These are phyloP conservation scores for Megaleporinus macrocephalus DNA, from an alignment of 2,113 vertebrate species.

Conservation along the genomic window DNA sequence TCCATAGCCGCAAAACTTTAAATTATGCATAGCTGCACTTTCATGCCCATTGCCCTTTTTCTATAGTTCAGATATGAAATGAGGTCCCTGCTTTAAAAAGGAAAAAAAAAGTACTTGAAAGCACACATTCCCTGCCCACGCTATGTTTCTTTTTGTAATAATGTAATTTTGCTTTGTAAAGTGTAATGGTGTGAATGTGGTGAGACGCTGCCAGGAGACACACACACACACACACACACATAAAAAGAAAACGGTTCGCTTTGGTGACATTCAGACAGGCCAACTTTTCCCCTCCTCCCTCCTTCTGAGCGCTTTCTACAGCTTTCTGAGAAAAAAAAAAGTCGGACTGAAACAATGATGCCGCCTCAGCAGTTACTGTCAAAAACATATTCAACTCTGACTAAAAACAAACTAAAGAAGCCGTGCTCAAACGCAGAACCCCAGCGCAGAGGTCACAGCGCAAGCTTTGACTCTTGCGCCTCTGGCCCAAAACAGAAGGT, in stretches of 20 bases:
- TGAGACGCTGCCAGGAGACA: slow-evolving; percentile 54
- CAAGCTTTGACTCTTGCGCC: not conserved
- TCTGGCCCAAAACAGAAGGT: not conserved
- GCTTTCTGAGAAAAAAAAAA: slow-evolving; percentile 42
- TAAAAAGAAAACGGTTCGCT: not conserved
- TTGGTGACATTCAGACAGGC: slow-evolving; percentile 48
- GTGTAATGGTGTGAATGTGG: slow-evolving; percentile 46
- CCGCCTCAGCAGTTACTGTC: slow-evolving; percentile 15
- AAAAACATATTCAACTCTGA: not conserved
- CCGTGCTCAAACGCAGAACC: not conserved
- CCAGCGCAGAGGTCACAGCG: not conserved
- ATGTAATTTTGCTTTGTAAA: slow-evolving; percentile 66
- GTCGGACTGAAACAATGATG: slow-evolving; percentile 20
- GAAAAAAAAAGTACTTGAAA: slow-evolving; percentile 67
- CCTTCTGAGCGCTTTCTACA: slow-evolving; percentile 2
- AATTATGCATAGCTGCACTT: slow-evolving; percentile 72
- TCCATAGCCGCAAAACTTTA: slow-evolving; percentile 56
- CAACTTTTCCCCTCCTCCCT: slow-evolving; percentile 68
- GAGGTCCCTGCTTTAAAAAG: slow-evolving; percentile 68
- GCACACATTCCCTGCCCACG: slow-evolving; percentile 62
- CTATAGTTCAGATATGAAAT: slow-evolving; percentile 67
- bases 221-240: not conserved
- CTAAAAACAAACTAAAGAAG: not conserved
- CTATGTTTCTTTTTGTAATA: slow-evolving; percentile 44
- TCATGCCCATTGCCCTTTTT: slow-evolving; percentile 70